phyloP scores from a whole-genome alignment of 2,888 invertebrate species.

The Lepidocyrtinus sp. region DNA sequence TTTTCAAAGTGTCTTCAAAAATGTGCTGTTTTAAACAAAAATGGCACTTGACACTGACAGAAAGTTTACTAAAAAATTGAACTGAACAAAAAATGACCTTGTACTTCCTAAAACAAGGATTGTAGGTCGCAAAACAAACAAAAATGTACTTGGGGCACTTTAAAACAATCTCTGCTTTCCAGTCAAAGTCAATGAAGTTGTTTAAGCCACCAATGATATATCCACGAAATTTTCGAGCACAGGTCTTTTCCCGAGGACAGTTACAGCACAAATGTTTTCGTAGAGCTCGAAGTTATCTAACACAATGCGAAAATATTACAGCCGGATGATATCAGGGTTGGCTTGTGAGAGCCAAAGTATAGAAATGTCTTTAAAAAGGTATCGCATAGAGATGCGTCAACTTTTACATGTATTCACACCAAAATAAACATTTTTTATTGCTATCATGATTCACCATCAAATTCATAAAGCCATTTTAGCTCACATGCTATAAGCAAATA shows the following conservation, averaged over 20 bases:
- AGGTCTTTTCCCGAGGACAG: conserved; percentile 33
- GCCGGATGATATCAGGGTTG: conserved; percentile 56
- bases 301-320: conserved; percentile 42
- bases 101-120: no score
- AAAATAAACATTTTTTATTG: conserved; percentile 49
- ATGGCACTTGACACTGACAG: background rate
- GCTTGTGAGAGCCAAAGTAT: background rate
- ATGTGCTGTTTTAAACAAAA: background rate
- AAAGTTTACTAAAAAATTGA: background rate
- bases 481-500: no score
- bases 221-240: background rate
- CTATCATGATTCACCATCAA: conserved; percentile 25
- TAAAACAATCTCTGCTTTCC: conserved; percentile 38
- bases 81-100: conserved; percentile 26
- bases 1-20: background rate
- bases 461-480: conserved; percentile 22
- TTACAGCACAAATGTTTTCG: conserved; percentile 44
- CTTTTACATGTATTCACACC: conserved; percentile 23
- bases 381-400: background rate
- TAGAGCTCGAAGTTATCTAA: conserved; percentile 29
- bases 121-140: background rate
- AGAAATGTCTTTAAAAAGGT: background rate
- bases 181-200: background rate
- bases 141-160: conserved; percentile 35
- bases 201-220: background rate